Base-by-base conservation (phyloP, 2,797 vertebrate genomes). In the Gadopsis bispinosus region DNA sequence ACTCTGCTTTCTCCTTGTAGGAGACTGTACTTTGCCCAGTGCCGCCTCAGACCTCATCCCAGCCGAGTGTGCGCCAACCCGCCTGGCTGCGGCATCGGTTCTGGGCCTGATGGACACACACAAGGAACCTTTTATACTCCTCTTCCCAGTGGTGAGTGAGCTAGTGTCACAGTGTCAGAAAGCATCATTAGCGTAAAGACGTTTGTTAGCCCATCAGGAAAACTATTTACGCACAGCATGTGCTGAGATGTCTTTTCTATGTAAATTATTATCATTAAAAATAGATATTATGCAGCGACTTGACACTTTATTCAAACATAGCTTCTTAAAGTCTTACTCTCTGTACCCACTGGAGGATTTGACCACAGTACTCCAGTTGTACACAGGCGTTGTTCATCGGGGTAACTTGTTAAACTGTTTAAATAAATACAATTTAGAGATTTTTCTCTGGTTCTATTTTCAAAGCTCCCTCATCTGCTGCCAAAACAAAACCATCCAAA, bases 11-110 rank as follows among this genome's bases (percentile, higher is more conserved):
- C 54, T 53, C 65, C 37, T 67, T 58, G 26, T 84, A 99, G 98
- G 96, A 98, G 93, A 62, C 92, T 99, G 20, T 98, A 96, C 87
- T 99, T 97, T 47, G 96, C 97, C n/a, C 98, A 99, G 91, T 95
- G 96, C 0, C 96, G 91, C 63, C 95, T 95, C 84, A 97, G 96
- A 16, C 97, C 97, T 22, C 97, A 97, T 85, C 96, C 98, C 0
- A 97, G 97, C 80, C 93, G 96, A 8, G 96, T 99, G 83, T 99
- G 98, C 26, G 83, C 91, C 3, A 91, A 94, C 0, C 96, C 96
- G 0, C 97, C 97, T 0, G 97, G 97, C 80, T 99, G 98, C 29
- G 93, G 96, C 68, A 92, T 97, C 89, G 95, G 96, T 80, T 96
- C 95, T 2, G 96, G 96, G 67, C 96, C 96, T 0, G 97, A 98